phyloP scores from a whole-genome alignment of 1,140 invertebrate species.

The Tribolium madens region DNA sequence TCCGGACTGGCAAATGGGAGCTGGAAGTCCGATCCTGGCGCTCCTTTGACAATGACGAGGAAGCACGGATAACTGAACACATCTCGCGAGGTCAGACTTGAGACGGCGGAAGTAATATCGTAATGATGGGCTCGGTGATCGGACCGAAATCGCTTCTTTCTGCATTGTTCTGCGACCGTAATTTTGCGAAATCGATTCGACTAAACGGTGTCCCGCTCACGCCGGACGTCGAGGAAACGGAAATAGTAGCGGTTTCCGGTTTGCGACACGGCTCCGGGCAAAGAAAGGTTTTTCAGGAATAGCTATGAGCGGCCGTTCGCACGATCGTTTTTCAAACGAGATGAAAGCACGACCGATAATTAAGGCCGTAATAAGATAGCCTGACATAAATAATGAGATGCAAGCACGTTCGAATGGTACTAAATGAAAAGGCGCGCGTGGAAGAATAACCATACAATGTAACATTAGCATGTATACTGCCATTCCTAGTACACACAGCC shows the following conservation, averaged over 20 bases:
- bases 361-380: constrained; percentile 49
- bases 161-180: constrained; percentile 50
- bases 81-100: constrained; percentile 52
- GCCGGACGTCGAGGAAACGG: constrained; percentile 47
- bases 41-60: constrained; percentile 48
- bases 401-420: constrained; percentile 28
- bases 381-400: constrained; percentile 48
- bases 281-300: constrained; percentile 24
- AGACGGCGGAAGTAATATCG: constrained; percentile 51
- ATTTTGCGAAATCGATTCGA: constrained; percentile 54
- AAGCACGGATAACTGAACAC: constrained; percentile 57
- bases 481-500: constrained; percentile 7
- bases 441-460: constrained; percentile 51
- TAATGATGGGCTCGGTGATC: constrained; percentile 50
- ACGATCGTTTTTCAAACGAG: not conserved
- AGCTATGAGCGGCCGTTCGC: not conserved
- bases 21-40: constrained; percentile 30
- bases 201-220: constrained; percentile 50
- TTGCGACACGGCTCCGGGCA: constrained; percentile 45
- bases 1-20: constrained; percentile 49
- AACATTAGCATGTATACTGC: constrained; percentile 43
- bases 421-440: constrained; percentile 49
- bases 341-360: constrained; percentile 34
- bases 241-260: constrained; percentile 54
- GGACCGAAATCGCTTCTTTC: constrained; percentile 49